Base-by-base conservation (phyloP, 2,888 invertebrate species). In the Leucophora obtusa region DNA sequence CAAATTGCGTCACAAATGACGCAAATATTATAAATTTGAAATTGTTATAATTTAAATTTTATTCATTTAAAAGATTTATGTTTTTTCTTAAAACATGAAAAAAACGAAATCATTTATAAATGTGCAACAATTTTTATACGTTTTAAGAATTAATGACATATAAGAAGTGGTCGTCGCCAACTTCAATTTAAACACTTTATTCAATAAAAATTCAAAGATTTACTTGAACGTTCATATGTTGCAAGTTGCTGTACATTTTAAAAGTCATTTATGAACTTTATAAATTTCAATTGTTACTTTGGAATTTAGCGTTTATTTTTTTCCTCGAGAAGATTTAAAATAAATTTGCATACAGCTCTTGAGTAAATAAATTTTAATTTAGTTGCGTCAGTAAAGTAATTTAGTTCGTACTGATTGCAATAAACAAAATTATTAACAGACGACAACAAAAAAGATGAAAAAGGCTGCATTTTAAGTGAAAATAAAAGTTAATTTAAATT, bases 301-400 rank as follows among this genome's bases (percentile, higher is more conserved):
- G 66, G 15, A 43, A 24, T 43, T 58, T 14, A 14, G 11, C 43
- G n/a, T 53, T 3, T 15, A 7, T 56, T 43, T 65, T 17, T 35
- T 35, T 15, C 47, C 35, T 5, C 38, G 21, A n/a, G 43, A 43
- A 60, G 0, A 3, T 43, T 43, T n/a, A 15, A 33, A 56, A 56
- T 56, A 58, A 10, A 15, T 58, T 43, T 43, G 43, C 43, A 43
- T 43, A 43, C 24, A 24, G 5, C 43, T 14, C 43, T 43, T 43
- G 43, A 43, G 43, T 43, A 43, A 43, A 43, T 43, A 43, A 43
- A 68, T 56, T 73, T 70, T 54, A 77, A 81, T 77, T 73, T 38
- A 58, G 65, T 65, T 81, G 81, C 81, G 73, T 81, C 77, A 65
- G 70, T n/a, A 63, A 56, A 65, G 53, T 70, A 60, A 73, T 70